Percentiles rank a stretch among this genome's conserved stretches.
Evolutionary conservation across 2,888 invertebrate species (phyloP).

Genomic region (Saturnia pavonia): DNA sequence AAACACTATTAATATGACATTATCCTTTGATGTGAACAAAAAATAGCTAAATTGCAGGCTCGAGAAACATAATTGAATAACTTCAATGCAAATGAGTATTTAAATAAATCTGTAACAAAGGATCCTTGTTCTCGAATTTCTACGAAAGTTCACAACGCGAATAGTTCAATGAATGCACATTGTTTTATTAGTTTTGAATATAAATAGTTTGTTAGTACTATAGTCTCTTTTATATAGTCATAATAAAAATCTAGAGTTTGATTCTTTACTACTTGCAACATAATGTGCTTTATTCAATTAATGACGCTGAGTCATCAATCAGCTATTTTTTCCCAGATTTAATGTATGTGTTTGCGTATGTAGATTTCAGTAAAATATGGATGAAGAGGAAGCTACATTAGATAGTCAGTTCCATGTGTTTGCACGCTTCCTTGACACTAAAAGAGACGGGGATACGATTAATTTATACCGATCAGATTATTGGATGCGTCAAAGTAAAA

Average conservation of each 20-base stretch:
- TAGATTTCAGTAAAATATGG: slow-evolving; percentile 20
- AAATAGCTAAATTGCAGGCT: not conserved
- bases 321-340: too few species aligned
- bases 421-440: slow-evolving; percentile 38
- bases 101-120: not conserved
- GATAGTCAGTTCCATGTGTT: slow-evolving; percentile 50
- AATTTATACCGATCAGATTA: slow-evolving; percentile 48
- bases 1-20: too few species aligned
- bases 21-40: not conserved
- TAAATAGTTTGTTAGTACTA: not conserved
- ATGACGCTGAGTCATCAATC: too few species aligned
- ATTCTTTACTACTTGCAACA: too few species aligned
- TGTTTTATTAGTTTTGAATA: not conserved
- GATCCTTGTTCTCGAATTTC: not conserved
- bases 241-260: not conserved
- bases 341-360: too few species aligned
- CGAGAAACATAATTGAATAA: not conserved
- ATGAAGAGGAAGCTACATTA: slow-evolving; percentile 47
- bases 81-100: not conserved
- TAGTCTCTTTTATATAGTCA: not conserved
- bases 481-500: slow-evolving; percentile 51
- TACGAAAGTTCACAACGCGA: not conserved
- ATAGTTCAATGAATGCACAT: not conserved
- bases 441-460: slow-evolving; percentile 40
- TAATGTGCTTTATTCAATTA: too few species aligned